Conservation (phyloP, 2,113 vertebrate genomes). For the Corvus cornix region DNA sequence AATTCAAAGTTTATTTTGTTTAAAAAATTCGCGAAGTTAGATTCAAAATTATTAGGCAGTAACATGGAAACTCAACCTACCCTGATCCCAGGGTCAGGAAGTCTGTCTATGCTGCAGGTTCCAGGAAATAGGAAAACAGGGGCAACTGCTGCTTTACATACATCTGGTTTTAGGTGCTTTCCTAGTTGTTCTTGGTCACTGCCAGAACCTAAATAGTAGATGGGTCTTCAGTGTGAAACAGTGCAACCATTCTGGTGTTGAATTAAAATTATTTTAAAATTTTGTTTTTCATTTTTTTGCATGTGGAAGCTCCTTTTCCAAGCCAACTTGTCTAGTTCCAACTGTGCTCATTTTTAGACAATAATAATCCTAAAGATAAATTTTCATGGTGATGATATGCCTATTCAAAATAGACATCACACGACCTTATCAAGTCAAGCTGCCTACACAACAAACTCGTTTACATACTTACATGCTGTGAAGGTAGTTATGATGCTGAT, state of each 20-base stretch:
- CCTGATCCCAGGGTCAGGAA: neutral
- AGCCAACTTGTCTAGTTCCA: neutral
- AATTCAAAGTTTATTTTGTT: neutral
- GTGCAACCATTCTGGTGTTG: neutral
- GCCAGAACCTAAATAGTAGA: neutral
- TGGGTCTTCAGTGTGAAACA: neutral
- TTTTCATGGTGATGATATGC: neutral
- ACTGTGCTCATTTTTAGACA: neutral
- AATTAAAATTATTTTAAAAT: neutral
- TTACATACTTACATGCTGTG: neutral
- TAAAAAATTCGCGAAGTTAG: neutral
- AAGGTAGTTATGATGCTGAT: neutral
- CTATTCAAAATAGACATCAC: neutral
- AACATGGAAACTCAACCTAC: neutral
- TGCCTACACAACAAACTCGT: neutral
- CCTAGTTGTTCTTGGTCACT: neutral
- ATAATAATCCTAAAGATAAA: neutral
- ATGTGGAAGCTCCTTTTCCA: neutral
- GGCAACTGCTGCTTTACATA: neutral
- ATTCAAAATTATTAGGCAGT: neutral
- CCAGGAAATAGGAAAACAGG: neutral
- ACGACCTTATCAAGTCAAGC: neutral
- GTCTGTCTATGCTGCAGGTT: neutral
- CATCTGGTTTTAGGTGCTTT: neutral
- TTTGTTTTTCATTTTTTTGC: neutral